A percentile compares a stretch with the other conserved stretches of the same genome.
Evolutionary conservation across 2,113 vertebrate genomes (phyloP).

Genomic region (Anser cygnoides): DNA sequence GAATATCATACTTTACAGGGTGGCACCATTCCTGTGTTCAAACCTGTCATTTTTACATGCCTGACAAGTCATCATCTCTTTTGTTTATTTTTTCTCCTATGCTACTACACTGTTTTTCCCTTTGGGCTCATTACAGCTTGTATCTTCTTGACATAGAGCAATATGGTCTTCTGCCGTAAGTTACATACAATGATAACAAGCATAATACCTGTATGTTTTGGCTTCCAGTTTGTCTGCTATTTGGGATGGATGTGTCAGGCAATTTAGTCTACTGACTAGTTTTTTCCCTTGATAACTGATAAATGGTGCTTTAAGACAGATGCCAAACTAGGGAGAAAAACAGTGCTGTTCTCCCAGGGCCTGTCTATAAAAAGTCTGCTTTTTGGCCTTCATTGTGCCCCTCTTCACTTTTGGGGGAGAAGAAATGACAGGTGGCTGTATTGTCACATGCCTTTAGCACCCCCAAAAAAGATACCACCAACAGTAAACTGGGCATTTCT

Average conservation of each 20-base stretch:
- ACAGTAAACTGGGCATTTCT: not conserved
- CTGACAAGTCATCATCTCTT: not conserved
- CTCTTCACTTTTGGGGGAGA: not conserved
- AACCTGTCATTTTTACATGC: not conserved
- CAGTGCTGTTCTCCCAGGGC: not conserved
- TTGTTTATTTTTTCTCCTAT: not conserved
- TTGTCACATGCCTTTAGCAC: not conserved
- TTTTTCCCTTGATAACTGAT: not conserved
- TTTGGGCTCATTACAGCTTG: not conserved
- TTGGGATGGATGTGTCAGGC: not conserved
- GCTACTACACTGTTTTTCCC: not conserved
- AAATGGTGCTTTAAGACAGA: not conserved
- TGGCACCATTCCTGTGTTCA: not conserved
- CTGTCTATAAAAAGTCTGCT: not conserved
- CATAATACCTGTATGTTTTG: not conserved
- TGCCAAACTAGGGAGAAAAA: not conserved
- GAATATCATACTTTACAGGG: not conserved
- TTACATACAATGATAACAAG: not conserved
- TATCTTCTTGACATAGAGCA: conserved; percentile 6
- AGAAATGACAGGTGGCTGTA: not conserved
- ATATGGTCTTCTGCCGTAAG: not conserved
- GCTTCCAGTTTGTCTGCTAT: not conserved
- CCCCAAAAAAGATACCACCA: not conserved
- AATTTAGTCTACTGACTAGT: not conserved
- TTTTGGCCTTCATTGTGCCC: not conserved